phyloP scores from a whole-genome alignment of 2,113 vertebrate genomes.

The Rhagologus leucostigma region DNA sequence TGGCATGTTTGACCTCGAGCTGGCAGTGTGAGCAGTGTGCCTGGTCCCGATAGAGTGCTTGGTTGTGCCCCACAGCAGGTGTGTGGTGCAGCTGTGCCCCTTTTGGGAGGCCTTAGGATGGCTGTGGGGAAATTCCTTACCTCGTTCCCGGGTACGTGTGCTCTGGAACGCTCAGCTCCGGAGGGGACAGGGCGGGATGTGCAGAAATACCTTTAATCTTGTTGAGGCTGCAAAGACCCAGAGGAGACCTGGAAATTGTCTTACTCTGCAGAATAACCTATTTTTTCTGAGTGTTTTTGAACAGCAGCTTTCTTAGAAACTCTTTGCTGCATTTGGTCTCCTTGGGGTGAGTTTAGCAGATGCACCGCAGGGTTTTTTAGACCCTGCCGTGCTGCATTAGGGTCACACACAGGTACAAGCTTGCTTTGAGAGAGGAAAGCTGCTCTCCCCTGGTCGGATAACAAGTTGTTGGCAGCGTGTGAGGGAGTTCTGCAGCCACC shows the following conservation, averaged over 20 bases:
- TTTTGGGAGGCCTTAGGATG: background rate
- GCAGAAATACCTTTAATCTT: background rate
- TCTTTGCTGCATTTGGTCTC: background rate
- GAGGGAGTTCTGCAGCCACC: background rate
- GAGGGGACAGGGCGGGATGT: background rate
- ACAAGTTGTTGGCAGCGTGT: background rate
- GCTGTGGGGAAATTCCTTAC: background rate
- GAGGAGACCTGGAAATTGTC: background rate
- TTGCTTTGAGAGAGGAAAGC: background rate
- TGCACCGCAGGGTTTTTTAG: background rate
- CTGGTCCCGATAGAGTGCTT: background rate
- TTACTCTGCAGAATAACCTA: background rate
- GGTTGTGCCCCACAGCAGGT: background rate
- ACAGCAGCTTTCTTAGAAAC: background rate
- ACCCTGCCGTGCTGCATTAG: background rate
- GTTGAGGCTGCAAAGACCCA: background rate
- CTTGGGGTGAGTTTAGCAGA: background rate
- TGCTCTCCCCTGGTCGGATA: background rate
- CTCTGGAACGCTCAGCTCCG: fast-evolving
- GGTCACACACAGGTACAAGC: background rate
- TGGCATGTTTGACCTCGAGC: fast-evolving
- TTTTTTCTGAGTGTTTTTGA: background rate
- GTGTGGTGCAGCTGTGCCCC: background rate
- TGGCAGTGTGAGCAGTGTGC: background rate
- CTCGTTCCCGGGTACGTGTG: background rate